Evolutionary conservation across 2,113 vertebrate genomes (phyloP), one percentile per base, ranked within the genome.

Genomic region (Panthera tigris): DNA sequence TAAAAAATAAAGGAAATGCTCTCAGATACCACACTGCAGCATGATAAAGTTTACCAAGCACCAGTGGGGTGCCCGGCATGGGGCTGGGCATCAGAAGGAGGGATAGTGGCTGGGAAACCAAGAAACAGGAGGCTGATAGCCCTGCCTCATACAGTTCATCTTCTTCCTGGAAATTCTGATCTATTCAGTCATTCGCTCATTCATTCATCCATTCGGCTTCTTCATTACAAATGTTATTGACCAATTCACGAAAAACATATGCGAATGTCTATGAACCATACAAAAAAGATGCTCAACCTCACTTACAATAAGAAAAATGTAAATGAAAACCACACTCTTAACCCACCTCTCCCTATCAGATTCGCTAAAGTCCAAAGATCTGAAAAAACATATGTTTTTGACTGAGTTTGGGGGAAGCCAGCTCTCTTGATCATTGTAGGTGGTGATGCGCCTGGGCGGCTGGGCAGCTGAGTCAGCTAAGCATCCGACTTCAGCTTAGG

Each of bases 41-140:
- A 10, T 19, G 48, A 36, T 1, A n/a, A 39, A 55, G 57, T 57
- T 23, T 33, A 36, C 84, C 21, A 48, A 52, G 79, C 19, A 33
- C 45, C 7, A 9, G 31, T 2, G 7, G 66, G 27, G n/a, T 5
- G 41, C 27, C 86, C 7, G 0, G n/a, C 0, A 0, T 7, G 23
- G 19, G 4, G 7, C 48, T 13, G 12, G 57, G n/a, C 11, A 0
- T 39, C n/a, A 29, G 18, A 39, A 8, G 7, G 45, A 66, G 57
- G 1, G 33, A 69, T 0, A 2, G 5, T 4, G 14, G 27, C 82
- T 18, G 7, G 7, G 29, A 36, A 45, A 55, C 45, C 3, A 19
- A 66, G 78, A 82, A 27, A 52, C 3, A 9, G 39, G 39, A 78
- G 48, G 10, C 3, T 6, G 8, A 14, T 6, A 36, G 50, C 16